Evolutionary conservation across 2,888 invertebrate genomes (phyloP).

Genomic region (Drosophila fungiperda): DNA sequence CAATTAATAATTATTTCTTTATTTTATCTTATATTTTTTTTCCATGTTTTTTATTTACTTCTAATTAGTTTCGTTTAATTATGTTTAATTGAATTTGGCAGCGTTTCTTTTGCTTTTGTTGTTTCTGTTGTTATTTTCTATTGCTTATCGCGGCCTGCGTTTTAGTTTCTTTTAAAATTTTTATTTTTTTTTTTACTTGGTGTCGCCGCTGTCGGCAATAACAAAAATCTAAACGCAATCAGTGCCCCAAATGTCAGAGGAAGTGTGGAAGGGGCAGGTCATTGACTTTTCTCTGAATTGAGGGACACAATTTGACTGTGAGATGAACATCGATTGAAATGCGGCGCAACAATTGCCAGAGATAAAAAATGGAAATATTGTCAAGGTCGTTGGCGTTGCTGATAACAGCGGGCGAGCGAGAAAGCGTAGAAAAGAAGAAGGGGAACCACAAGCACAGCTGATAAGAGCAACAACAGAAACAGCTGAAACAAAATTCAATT

Average conservation of each 20-base stretch:
- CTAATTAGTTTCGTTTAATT: conserved; percentile 50
- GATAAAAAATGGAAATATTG: conserved; percentile 53
- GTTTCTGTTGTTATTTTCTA: conserved; percentile 10
- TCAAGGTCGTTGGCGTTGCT: conserved; percentile 66
- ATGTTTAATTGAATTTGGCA: conserved; percentile 52
- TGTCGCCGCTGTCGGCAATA: conserved; percentile 25
- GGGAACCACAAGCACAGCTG: conserved; percentile 22
- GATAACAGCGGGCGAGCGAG: conserved; percentile 36
- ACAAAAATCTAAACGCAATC: conserved; percentile 43
- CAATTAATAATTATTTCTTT: not conserved
- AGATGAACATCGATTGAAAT: conserved; percentile 61
- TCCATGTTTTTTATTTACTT: conserved; percentile 22
- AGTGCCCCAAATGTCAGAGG: conserved; percentile 8
- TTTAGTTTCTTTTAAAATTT: not conserved
- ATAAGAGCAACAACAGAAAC: conserved; percentile 25
- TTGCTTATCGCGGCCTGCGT: conserved; percentile 9
- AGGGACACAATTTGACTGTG: conserved; percentile 21
- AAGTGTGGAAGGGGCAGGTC: conserved; percentile 30
- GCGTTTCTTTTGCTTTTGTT: conserved; percentile 6
- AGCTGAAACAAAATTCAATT: not conserved
- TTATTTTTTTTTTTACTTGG: conserved; percentile 10
- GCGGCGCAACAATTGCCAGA: conserved; percentile 68
- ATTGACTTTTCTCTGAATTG: conserved; percentile 45
- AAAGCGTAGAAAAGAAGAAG: conserved; percentile 12
- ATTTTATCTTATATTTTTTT: not conserved